Conservation (phyloP, 2,888 invertebrate genomes). For the Spatulosminthurus flaviceps region DNA sequence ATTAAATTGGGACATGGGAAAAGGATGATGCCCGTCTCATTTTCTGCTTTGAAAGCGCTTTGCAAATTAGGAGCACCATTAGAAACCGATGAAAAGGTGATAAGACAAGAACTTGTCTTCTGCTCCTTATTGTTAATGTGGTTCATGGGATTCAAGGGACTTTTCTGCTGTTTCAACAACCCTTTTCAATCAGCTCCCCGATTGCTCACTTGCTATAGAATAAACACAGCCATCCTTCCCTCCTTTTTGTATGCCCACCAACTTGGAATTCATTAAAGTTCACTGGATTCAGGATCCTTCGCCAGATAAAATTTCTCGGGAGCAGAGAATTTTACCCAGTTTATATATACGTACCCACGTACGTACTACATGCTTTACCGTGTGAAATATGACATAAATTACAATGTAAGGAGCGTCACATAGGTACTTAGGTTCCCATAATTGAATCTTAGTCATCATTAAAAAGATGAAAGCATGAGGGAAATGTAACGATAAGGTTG, state of each 20-base stretch:
- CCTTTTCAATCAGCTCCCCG: neutral
- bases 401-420: no score
- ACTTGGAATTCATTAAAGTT: slow-evolving; percentile 1
- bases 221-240: neutral
- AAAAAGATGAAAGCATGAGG: neutral
- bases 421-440: neutral
- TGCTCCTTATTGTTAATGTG: neutral
- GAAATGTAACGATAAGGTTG: neutral
- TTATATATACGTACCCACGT: no score
- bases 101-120: slow-evolving; percentile 29
- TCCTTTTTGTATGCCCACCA: neutral
- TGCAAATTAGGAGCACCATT: slow-evolving; percentile 61
- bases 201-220: neutral
- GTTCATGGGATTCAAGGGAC: neutral
- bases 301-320: neutral
- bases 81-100: slow-evolving; percentile 47
- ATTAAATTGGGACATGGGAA: neutral
- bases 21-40: slow-evolving; percentile 19
- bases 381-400: no score
- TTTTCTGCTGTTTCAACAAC: slow-evolving; percentile 1
- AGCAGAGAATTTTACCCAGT: neutral
- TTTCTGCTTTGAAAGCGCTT: slow-evolving; percentile 51
- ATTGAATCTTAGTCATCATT: neutral
- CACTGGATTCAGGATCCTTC: neutral
- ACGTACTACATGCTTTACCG: no score